Evolutionary conservation across 2,113 vertebrate genomes (phyloP), one percentile per base, ranked within the genome.

Genomic region (Pachycephala philippinensis): DNA sequence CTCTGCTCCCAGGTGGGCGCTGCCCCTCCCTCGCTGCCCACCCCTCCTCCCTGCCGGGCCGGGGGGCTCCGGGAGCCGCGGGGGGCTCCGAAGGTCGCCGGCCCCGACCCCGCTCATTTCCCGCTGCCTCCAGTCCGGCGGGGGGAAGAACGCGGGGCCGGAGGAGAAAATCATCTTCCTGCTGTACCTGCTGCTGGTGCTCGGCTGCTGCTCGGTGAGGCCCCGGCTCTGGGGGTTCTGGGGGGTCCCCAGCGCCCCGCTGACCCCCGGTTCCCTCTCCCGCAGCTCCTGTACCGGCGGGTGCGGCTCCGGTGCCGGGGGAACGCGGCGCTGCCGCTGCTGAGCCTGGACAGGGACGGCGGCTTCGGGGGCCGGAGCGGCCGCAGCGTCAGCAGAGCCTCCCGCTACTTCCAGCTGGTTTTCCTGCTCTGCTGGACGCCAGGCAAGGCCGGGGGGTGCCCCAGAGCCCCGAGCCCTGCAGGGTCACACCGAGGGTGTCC

Each of bases 381-480:
- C 37, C 96, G 63, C 89, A 54, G 33, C 6, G 37, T 84, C 42
- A 68, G 94, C 95, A 94, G 22, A 24, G 97, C 97, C 18, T 92
- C 97, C 3, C 93, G 87, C 37, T 93, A 87, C 74, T 98, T 98
- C 97, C 95, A 98, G 87, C 50, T 98, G 80, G 97, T 98, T 28
- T 97, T 98, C 80, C 81, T 98, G 64, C 50, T 98, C 96, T 98
- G 98, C 94, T 99, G 98, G 98, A 31, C 90, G 1, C 98, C 98
- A 98, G 98, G 98, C 97, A 79, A 68, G 94, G 18, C 27, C 0
- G 6, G 7, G 8, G 21, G 33, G 19, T 5, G 54, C 17, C 71
- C 35, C 74, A 9, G 7, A 21, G 35, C 4, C 27, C 14, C 2
- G 30, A 35, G 14, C 19, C 15, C 61, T 9, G 71, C 53, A 22